Conservation (phyloP, 2,113 vertebrate genomes). For the Odocoileus virginianus region DNA sequence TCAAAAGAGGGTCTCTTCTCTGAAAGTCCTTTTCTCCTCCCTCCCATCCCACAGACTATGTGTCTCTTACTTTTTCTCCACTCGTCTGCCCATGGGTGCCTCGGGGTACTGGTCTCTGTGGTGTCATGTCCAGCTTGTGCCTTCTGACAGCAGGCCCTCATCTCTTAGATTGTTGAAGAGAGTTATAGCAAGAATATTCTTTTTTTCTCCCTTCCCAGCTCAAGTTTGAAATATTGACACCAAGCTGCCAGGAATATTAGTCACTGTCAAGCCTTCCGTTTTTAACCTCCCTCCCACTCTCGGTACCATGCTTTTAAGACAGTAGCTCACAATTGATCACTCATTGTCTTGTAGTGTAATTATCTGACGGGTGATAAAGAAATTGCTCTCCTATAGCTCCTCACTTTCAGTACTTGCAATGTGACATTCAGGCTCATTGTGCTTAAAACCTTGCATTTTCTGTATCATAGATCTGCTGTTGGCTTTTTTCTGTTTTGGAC, state of each 20-base stretch:
- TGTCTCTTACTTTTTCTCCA: neutral
- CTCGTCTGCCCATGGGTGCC: rapidly evolving
- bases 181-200: neutral
- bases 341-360: conserved; percentile 78
- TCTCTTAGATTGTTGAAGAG: neutral
- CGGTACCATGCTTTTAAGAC: conserved; percentile 76
- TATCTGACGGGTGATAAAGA: conserved; percentile 79
- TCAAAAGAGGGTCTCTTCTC: neutral
- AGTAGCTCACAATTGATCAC: conserved; percentile 83
- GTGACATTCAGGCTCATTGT: conserved; percentile 64
- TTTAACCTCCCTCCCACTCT: conserved; percentile 77
- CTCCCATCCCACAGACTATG: rapidly evolving
- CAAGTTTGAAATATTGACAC: conserved; percentile 77
- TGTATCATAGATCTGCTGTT: conserved; percentile 62
- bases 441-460: conserved; percentile 61
- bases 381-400: conserved; percentile 69
- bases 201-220: conserved; percentile 66
- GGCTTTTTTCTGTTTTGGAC: conserved; percentile 24
- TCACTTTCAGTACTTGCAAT: conserved; percentile 58
- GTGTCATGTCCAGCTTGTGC: neutral
- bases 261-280: conserved; percentile 79
- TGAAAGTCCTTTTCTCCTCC: neutral
- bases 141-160: neutral
- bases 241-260: conserved; percentile 81
- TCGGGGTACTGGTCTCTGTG: neutral